A percentile compares a stretch with the other conserved stretches of the same genome.
Evolutionary conservation across 2,113 vertebrate genomes (phyloP).

Genomic region (Plestiodon gilberti): DNA sequence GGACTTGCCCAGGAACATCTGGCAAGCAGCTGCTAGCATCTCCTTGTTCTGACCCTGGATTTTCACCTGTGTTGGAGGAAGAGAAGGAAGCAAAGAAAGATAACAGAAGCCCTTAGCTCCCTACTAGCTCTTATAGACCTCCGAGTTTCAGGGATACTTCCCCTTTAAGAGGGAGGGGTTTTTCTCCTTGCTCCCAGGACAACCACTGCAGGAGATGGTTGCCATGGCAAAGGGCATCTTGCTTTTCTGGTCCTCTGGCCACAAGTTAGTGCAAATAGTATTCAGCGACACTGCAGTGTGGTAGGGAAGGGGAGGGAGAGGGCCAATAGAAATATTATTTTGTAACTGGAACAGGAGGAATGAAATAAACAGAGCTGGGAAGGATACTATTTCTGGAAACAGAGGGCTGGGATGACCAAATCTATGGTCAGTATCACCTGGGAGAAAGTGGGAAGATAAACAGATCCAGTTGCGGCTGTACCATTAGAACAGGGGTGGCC

Average conservation of each 20-base stretch:
- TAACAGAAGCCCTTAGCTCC: neutral
- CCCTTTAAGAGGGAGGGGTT: neutral
- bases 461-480: neutral
- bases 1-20: slow-evolving; percentile 96
- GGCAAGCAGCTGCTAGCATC: slow-evolving; percentile 93
- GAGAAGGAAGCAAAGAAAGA: neutral
- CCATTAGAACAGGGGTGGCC: fast-evolving
- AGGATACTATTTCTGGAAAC: neutral
- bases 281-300: neutral
- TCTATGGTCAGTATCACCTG: neutral
- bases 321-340: neutral
- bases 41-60: slow-evolving; percentile 98
- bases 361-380: neutral
- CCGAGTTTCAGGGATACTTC: neutral
- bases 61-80: slow-evolving; percentile 82
- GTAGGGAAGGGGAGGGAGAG: neutral
- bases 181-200: neutral
- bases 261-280: neutral
- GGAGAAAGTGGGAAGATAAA: neutral
- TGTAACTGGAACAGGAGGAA: neutral
- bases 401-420: neutral
- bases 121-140: fast-evolving
- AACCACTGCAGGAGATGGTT: neutral
- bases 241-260: neutral
- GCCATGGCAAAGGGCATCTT: neutral